phyloP scores from a whole-genome alignment of 53 echinoderm and acorn worm genomes.

The Patiria pectinifera region DNA sequence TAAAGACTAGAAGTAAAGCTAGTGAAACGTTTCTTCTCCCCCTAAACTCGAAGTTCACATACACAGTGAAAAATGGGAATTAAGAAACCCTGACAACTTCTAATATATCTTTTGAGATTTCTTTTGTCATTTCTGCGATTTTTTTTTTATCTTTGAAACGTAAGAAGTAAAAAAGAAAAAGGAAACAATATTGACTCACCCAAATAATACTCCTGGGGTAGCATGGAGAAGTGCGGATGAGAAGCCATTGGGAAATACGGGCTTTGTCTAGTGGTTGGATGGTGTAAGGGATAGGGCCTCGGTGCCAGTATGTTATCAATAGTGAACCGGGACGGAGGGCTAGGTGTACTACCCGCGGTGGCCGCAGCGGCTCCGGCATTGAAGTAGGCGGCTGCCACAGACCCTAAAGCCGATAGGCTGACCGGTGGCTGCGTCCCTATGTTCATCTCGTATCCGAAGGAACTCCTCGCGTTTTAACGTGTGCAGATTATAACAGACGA shows the following conservation, averaged over 20 bases:
- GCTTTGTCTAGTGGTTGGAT: constrained; percentile 59
- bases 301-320: constrained; percentile 91
- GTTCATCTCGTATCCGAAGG: constrained; percentile 23
- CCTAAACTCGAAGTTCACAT: no score
- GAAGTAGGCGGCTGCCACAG: constrained; percentile 70
- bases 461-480: background rate
- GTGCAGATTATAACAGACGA: background rate
- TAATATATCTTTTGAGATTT: background rate
- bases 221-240: constrained; percentile 76
- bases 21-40: no score
- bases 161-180: background rate
- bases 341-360: constrained; percentile 47
- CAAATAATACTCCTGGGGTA: constrained; percentile 75
- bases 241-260: constrained; percentile 77
- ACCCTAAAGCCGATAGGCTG: constrained; percentile 29
- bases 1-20: no score
- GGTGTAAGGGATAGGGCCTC: constrained; percentile 70
- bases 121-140: background rate
- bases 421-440: constrained; percentile 32
- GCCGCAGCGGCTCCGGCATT: constrained; percentile 56
- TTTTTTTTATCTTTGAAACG: background rate
- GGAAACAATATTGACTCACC: constrained; percentile 48
- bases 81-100: no score
- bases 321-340: constrained; percentile 79
- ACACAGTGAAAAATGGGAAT: no score